Conservation (phyloP, 2,797 vertebrate genomes). For the Notolepis coatsorum region DNA sequence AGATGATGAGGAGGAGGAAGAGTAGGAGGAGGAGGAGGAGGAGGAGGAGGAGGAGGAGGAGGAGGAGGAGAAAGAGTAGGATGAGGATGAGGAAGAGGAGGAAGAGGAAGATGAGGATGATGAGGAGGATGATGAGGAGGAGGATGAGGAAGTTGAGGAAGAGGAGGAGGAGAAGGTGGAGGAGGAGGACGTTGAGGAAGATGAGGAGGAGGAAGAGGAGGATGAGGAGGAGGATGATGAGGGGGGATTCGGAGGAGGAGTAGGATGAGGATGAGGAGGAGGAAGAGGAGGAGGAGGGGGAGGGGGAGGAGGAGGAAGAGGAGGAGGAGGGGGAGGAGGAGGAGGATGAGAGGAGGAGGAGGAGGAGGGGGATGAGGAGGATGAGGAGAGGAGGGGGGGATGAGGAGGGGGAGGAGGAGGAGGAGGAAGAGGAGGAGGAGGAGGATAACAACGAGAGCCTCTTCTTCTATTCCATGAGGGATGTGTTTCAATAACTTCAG, state of each 20-base stretch:
- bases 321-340: not conserved
- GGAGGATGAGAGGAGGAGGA: conserved; percentile 7
- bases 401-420: conserved; percentile 26
- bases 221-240: conserved; percentile 63
- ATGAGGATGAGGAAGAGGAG: conserved; percentile 17
- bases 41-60: conserved; percentile 41
- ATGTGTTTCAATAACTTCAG: conserved; percentile 61
- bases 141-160: conserved; percentile 29
- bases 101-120: conserved; percentile 13
- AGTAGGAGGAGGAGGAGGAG: too few species aligned
- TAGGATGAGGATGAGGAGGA: too few species aligned
- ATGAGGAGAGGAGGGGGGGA: not conserved
- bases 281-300: conserved; percentile 52
- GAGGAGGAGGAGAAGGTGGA: conserved; percentile 30
- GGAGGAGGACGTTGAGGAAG: conserved; percentile 53
- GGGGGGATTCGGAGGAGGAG: conserved; percentile 69
- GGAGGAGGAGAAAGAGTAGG: conserved; percentile 43
- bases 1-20: too few species aligned
- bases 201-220: conserved; percentile 34
- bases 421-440: conserved; percentile 23
- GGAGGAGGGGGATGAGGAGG: conserved; percentile 27
- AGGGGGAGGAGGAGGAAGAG: conserved; percentile 47
- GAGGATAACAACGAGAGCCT: too few species aligned
- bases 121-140: conserved; percentile 49
- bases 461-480: conserved; percentile 69